phyloP scores from a whole-genome alignment of 1,140 invertebrate genomes.

The Drosophila subobscura region DNA sequence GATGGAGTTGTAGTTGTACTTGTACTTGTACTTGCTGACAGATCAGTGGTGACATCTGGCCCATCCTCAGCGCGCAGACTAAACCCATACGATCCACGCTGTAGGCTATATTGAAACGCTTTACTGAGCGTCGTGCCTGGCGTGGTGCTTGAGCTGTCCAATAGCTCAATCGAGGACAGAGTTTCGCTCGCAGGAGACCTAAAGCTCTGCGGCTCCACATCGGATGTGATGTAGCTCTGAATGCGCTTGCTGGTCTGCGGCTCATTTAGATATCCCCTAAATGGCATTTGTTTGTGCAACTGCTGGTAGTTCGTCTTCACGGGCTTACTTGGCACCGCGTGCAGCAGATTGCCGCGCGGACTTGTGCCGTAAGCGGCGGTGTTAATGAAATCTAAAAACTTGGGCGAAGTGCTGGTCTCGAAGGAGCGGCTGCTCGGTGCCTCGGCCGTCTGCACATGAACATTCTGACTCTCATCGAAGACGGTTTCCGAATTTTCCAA shows the following conservation, averaged over 20 bases:
- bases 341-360: slow-evolving; percentile 50
- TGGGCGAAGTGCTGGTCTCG: slow-evolving; percentile 56
- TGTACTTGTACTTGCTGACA: slow-evolving; percentile 18
- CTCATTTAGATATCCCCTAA: slow-evolving; percentile 13
- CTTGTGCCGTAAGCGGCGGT: slow-evolving; percentile 60
- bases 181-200: slow-evolving; percentile 20
- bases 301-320: background rate
- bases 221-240: slow-evolving; percentile 72
- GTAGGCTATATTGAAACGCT: slow-evolving; percentile 63
- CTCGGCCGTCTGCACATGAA: slow-evolving; percentile 59
- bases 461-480: slow-evolving; percentile 67
- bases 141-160: slow-evolving; percentile 40
- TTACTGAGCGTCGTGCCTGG: slow-evolving; percentile 33
- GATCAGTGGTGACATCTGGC: slow-evolving; percentile 6
- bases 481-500: slow-evolving; percentile 54
- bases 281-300: slow-evolving; percentile 21
- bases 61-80: slow-evolving; percentile 47
- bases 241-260: slow-evolving; percentile 58
- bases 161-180: slow-evolving; percentile 13
- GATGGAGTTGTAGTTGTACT: slow-evolving; percentile 26
- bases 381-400: slow-evolving; percentile 67
- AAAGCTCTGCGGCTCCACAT: slow-evolving; percentile 78
- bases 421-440: slow-evolving; percentile 44
- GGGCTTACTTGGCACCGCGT: slow-evolving; percentile 19
- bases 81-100: slow-evolving; percentile 66